Conservation (phyloP, 1,140 invertebrate species). For the Ericerus pela region DNA sequence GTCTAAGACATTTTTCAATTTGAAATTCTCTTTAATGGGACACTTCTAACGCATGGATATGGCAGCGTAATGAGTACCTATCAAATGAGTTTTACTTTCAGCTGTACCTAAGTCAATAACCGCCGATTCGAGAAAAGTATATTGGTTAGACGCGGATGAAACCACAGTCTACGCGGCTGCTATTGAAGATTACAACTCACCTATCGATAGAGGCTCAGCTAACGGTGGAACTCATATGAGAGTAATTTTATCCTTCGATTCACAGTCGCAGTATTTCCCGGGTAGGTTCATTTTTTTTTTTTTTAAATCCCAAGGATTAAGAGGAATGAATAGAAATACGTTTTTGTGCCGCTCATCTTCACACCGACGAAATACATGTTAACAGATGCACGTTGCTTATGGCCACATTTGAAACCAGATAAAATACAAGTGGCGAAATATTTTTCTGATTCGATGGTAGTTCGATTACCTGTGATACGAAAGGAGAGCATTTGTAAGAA, state of each 20-base stretch:
- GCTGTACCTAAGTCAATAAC: conserved; percentile 12
- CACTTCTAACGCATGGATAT: too few species aligned
- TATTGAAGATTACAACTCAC: neutral
- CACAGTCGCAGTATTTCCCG: conserved; percentile 58
- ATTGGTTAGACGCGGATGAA: conserved; percentile 16
- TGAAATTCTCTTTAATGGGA: too few species aligned
- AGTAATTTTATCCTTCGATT: conserved; percentile 51
- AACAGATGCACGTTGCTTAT: conserved; percentile 45
- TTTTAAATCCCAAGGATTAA: too few species aligned
- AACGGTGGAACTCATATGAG: conserved; percentile 25
- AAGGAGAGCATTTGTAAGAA: conserved; percentile 40
- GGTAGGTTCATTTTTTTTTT: conserved; percentile 15
- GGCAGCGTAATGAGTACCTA: too few species aligned
- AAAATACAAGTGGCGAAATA: conserved; percentile 35
- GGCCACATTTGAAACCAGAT: conserved; percentile 38
- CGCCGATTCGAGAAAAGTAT: conserved; percentile 18
- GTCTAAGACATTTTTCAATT: too few species aligned
- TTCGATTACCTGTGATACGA: conserved; percentile 41
- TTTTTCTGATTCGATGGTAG: conserved; percentile 44
- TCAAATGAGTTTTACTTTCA: neutral
- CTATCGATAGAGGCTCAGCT: conserved; percentile 13
- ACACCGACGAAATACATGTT: neutral
- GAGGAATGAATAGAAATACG: too few species aligned
- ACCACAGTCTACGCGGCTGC: neutral
- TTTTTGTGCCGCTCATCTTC: too few species aligned